These are phyloP conservation scores for Platichthys stellatus DNA, from an alignment of 2,113 vertebrate species.

Conservation along the genomic window DNA sequence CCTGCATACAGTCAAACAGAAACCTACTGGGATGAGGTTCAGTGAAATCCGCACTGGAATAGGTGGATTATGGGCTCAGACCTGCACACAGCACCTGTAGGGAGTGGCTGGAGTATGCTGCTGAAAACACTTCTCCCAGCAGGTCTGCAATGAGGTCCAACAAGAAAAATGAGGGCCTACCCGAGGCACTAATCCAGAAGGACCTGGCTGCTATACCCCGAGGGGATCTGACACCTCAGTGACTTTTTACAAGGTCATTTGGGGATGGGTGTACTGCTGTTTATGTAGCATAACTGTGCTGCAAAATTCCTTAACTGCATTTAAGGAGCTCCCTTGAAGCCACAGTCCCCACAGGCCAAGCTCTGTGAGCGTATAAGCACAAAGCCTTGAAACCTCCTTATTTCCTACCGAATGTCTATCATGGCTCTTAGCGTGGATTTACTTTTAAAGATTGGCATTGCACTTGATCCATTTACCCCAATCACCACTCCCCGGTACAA, in stretches of 20 bases:
- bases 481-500: conserved; percentile 51
- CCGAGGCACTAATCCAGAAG: conserved; percentile 43
- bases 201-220: conserved; percentile 28
- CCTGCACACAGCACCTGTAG: conserved; percentile 68
- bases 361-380: conserved; percentile 23
- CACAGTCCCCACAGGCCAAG: conserved; percentile 3
- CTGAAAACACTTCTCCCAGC: conserved; percentile 50
- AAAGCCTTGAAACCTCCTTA: conserved; percentile 42
- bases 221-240: conserved; percentile 61
- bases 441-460: conserved; percentile 59
- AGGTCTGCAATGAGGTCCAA: conserved; percentile 56
- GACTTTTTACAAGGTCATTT: conserved; percentile 67
- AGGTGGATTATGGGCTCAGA: conserved; percentile 67
- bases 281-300: conserved; percentile 56
- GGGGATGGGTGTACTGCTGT: conserved; percentile 48
- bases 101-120: conserved; percentile 63
- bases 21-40: conserved; percentile 23
- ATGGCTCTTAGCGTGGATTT: conserved; percentile 59
- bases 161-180: conserved; percentile 50
- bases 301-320: conserved; percentile 52
- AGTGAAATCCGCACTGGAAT: conserved; percentile 60
- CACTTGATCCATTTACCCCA: conserved; percentile 73
- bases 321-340: conserved; percentile 45
- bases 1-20: conserved; percentile 21
- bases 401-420: conserved; percentile 55